Base-by-base conservation (phyloP, 2,888 invertebrate genomes). In the Ectobius pallidus region DNA sequence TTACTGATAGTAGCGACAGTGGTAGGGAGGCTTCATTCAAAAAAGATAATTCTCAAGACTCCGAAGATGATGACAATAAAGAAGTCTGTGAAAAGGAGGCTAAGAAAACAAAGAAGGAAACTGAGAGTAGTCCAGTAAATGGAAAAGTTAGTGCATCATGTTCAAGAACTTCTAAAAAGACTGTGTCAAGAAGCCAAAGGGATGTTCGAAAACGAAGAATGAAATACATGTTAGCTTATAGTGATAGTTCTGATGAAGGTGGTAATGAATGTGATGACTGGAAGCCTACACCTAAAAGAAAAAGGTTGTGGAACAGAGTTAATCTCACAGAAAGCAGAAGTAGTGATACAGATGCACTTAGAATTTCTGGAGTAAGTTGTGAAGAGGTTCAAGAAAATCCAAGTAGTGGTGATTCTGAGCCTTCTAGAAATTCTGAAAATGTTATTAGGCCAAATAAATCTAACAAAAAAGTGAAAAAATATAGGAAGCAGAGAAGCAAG, bases 191-290 rank as follows among this genome's bases (percentile, higher is more conserved):
- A 14, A 52, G 49, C 3, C 20, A 52, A 18, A 30, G 16, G 16
- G 58, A 61, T 20, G 46, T 11, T 11, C 46, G 61, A 20, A 70
- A 73, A 27, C 27, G 58, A 25, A 67, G 67, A 27, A 63, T 67
- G 20, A 70, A 67, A 42, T 73, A 58, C 25, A 52, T 73, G 52
- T 44, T 69, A 34, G 67, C 39, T 7, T 70, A 30, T 25, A 73
- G 70, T 67, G 73, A 73, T 11, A 70, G 55, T 25, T 73, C 73
- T 18, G 73, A 73, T 18, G 73, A 73, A 27, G 22, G 1, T 2
- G 25, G 25, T n/a, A n/a, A n/a, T n/a, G n/a, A n/a, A n/a, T n/a
- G n/a, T n/a, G n/a, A 25, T 25, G 16, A 55, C 25, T 44, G 46
- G 44, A 30, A 18, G 25, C 46, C 44, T 9, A 44, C 46, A 14